phyloP scores from a whole-genome alignment of 2,888 invertebrate species.

The Perithous albicinctus region DNA sequence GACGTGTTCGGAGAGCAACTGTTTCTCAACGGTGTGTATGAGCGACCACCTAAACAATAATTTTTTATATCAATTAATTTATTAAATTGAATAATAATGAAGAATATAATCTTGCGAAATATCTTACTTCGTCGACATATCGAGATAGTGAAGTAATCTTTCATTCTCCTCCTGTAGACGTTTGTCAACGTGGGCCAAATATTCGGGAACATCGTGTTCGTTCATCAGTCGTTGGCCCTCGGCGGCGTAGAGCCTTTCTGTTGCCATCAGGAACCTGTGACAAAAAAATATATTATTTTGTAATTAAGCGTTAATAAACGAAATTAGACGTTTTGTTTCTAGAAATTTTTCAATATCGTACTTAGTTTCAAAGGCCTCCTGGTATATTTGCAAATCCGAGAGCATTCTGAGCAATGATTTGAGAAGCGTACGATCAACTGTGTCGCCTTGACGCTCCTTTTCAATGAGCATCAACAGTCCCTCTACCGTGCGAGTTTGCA shows the following conservation, averaged over 20 bases:
- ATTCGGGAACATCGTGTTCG: conserved; percentile 97
- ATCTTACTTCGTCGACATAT: conserved; percentile 94
- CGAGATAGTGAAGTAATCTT: conserved; percentile 96
- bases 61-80: conserved; percentile 66
- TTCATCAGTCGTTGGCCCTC: conserved; percentile 98
- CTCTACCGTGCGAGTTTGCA: conserved; percentile 97
- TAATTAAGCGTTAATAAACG: background rate
- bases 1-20: conserved; percentile 96
- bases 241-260: conserved; percentile 96
- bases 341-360: conserved; percentile 79
- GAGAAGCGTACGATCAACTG: conserved; percentile 95
- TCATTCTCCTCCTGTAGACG: conserved; percentile 97
- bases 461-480: conserved; percentile 97
- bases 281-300: background rate
- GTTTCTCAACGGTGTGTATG: conserved; percentile 96
- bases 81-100: conserved; percentile 76
- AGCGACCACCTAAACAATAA: conserved; percentile 89
- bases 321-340: conserved; percentile 15
- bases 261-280: conserved; percentile 93
- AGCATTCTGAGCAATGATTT: conserved; percentile 98
- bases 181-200: conserved; percentile 98
- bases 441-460: conserved; percentile 96
- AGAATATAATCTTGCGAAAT: background rate
- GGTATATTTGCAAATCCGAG: conserved; percentile 97
- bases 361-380: conserved; percentile 95